Evolutionary conservation across 2,113 vertebrate genomes (phyloP).

Genomic region (Cyanistes caeruleus): DNA sequence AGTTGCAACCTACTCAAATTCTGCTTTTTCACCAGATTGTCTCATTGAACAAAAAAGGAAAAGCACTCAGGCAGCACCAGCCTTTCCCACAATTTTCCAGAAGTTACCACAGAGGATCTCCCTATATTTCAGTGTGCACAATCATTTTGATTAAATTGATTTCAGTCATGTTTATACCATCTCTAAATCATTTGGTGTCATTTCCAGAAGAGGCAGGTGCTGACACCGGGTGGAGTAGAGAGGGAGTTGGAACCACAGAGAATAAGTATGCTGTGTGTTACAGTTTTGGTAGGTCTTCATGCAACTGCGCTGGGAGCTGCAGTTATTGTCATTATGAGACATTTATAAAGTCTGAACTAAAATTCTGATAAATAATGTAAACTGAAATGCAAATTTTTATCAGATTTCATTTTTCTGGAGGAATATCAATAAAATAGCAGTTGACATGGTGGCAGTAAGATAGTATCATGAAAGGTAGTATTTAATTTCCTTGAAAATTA

Average conservation of each 20-base stretch:
- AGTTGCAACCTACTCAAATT: neutral
- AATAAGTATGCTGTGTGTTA: neutral
- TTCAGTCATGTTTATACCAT: neutral
- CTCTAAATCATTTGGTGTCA: neutral
- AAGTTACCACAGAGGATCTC: neutral
- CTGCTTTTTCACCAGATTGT: neutral
- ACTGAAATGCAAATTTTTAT: neutral
- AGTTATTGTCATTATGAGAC: neutral
- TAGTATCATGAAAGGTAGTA: neutral
- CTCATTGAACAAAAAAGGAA: neutral
- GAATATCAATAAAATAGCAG: neutral
- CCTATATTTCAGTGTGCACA: neutral
- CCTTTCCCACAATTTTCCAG: neutral
- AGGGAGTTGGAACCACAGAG: neutral
- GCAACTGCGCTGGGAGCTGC: neutral
- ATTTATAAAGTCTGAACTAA: neutral
- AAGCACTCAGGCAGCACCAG: neutral
- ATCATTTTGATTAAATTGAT: neutral
- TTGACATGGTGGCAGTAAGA: neutral
- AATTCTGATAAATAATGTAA: slow-evolving; percentile 1
- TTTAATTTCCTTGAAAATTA: neutral
- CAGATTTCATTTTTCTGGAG: neutral
- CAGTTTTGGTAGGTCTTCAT: neutral
- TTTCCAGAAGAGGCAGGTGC: neutral
- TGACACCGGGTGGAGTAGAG: neutral